Base-by-base conservation (phyloP, 2,888 invertebrate species). In the Eristalis arbustorum region DNA sequence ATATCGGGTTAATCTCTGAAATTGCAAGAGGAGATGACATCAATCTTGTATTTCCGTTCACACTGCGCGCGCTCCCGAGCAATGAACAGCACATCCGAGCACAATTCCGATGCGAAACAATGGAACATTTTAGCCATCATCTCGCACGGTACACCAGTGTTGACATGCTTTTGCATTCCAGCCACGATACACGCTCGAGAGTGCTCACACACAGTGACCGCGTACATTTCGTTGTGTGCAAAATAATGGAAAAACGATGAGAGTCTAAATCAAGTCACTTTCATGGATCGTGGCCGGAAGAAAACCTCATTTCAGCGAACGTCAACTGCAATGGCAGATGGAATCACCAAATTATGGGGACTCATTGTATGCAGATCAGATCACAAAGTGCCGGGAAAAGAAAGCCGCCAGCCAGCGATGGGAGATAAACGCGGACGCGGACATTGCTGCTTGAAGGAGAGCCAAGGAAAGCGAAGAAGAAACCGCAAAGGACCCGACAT, bases 401-500 rank as follows among this genome's bases (percentile, higher is more conserved):
- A 34, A 62, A 66, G 69, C 63, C 73, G 78, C 49, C 78, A 83
- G 34, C 57, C 59, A 61, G 72, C 42, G 49, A 49, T 61, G 22
- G 11, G 10, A 69, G 84, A 84, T 84, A 79, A 79, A 74, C 69
- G 31, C 8, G 49, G 64, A 74, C 69, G 31, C 8, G 49, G 64
- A 71, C 25, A 64, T 69, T 23, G 69, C 66, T 64, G 42, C 78
- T 64, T 49, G 59, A 25, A 23, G 62, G 28, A 69, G 28, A 62
- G 31, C 22, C 11, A 72, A 23, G 63, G 49, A 66, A 61, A 61
- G 8, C 28, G 40, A 34, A 61, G 63, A 40, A 72, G 62, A 61
- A n/a, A 68, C 71, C 80, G 72, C 49, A 82, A 84, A 83, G 49
- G 72, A 81, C n/a, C n/a, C 64, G 56, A 71, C 61, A 68, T 62